Evolutionary conservation across 2,888 invertebrate species (phyloP), one percentile per base, ranked within the genome.

Genomic region (Antitype chi): DNA sequence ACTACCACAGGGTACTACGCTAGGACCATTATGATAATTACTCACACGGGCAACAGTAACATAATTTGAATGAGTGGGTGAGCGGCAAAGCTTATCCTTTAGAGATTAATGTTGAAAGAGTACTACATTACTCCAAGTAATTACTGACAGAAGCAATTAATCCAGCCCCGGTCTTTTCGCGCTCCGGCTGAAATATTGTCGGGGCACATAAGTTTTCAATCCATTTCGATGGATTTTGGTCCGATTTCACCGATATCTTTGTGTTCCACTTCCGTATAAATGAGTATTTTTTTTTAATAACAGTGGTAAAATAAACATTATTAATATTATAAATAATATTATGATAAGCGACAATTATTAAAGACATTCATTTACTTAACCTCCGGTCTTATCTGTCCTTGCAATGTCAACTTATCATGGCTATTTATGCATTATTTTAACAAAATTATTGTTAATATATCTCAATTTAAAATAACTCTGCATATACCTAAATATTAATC

Each of bases 111-210:
- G 84, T 85, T 87, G 85, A 88, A 90, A 90, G 89, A 88, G 88
- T 87, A 86, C 84, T 87, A 87, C 83, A 89, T 90, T 89, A 88
- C 87, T 89, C 87, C 70, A 83, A 89, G 90, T 91, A 88, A 91
- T 89, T 90, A 87, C 86, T 84, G 85, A 84, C 86, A 87, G 85
- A 86, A 88, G 88, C 88, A 90, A 91, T 90, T 90, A 90, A 89
- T 90, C 83, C 84, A 80, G 70, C 63, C 78, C 71, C 82, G 81
- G 80, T 80, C 82, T 87, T 86, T 89, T 74, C 81, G 70, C 88
- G 78, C 78, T 82, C 73, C 70, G 70, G 74, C 70, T 88, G 80
- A 89, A 87, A 86, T 87, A 86, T 80, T 84, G 77, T 76, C 74
- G 73, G 74, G 67, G 77, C 74, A 70, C 76, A 78, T 80, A 87